phyloP scores from a whole-genome alignment of 2,113 vertebrate genomes.

The Chrysochloris asiatica region DNA sequence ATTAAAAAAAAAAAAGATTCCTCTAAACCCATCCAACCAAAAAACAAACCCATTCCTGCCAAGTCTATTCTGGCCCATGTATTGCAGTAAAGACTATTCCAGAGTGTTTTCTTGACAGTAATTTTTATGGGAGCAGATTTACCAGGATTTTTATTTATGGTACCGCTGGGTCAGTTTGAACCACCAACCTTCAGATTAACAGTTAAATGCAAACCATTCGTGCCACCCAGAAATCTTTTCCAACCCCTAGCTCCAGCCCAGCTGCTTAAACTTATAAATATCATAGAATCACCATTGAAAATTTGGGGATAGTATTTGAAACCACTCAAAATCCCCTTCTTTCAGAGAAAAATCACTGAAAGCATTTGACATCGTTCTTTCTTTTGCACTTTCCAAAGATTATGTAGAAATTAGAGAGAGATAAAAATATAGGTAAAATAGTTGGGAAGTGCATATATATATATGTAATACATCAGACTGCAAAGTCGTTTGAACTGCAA shows the following conservation, averaged over 20 bases:
- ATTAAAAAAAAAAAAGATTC: no score
- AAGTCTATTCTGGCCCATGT: background rate
- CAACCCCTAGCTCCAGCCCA: background rate
- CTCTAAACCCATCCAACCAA: background rate
- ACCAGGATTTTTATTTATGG: background rate
- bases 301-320: background rate
- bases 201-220: background rate
- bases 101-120: background rate
- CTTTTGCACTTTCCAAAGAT: background rate
- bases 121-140: background rate
- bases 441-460: background rate
- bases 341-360: background rate
- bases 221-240: background rate
- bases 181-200: background rate
- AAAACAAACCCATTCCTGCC: background rate
- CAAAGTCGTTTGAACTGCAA: no score
- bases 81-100: background rate
- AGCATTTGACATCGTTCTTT: background rate
- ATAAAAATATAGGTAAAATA: background rate
- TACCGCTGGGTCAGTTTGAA: background rate
- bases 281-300: background rate
- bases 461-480: no score
- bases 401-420: background rate
- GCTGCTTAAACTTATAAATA: background rate
- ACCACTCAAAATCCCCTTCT: background rate